Evolutionary conservation across 2,113 vertebrate genomes (phyloP).

Genomic region (Campylomormyrus tamandua): DNA sequence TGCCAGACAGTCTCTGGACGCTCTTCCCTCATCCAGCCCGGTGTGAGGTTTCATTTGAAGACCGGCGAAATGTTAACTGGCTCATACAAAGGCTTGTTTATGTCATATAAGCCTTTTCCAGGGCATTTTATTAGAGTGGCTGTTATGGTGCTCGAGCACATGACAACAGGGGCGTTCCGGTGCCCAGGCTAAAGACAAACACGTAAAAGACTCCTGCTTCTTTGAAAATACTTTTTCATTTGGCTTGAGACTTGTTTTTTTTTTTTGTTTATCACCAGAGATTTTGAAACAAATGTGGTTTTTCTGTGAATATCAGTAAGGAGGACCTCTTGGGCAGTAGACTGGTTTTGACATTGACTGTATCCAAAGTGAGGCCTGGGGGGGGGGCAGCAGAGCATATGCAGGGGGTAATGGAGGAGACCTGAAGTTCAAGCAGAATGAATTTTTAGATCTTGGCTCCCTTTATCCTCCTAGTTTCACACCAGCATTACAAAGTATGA

Average conservation of each 20-base stretch:
- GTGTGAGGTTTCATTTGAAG: conserved; percentile 26
- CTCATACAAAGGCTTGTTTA: conserved; percentile 10
- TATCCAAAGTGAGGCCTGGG: neutral
- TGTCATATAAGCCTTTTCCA: neutral
- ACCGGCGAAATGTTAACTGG: conserved; percentile 29
- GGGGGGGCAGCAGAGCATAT: neutral
- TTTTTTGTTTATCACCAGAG: neutral
- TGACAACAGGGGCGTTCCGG: neutral
- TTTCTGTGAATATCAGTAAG: neutral
- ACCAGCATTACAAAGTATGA: neutral
- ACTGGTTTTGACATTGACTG: neutral
- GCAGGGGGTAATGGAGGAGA: neutral
- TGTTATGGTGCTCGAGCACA: neutral
- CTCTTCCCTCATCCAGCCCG: conserved; percentile 24
- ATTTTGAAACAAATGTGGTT: neutral
- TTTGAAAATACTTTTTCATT: neutral
- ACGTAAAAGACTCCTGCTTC: too few relatives aligned
- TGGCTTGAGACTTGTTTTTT: neutral
- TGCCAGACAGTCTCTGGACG: conserved; percentile 18
- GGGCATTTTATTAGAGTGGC: neutral
- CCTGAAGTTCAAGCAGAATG: neutral
- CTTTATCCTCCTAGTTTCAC: neutral
- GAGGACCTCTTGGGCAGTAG: neutral
- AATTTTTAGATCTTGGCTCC: neutral
- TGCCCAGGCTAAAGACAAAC: too few relatives aligned